Evolutionary conservation across 2,888 invertebrate genomes (phyloP), one percentile per base, ranked within the genome.

Genomic region (Agrotis segetum): DNA sequence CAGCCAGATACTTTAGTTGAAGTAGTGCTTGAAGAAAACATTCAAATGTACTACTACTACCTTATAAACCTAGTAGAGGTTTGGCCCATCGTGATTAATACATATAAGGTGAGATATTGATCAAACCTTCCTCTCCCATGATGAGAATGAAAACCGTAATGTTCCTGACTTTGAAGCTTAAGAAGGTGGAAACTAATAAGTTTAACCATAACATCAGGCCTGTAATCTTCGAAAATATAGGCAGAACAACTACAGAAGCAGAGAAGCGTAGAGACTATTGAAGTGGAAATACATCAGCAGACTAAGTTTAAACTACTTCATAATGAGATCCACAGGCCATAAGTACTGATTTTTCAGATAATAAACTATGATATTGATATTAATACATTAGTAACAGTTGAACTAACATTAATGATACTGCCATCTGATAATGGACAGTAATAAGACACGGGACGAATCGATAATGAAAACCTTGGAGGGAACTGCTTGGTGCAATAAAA

Each of bases 371-470:
- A 47, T 44, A 53, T 61, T 9, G 16, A 59, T 62, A 68, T 55
- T 62, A 55, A 34, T 69, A 16, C n/a, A 56, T 68, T 68, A 67
- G 50, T 16, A 19, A 78, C 56, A 52, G 60, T 46, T 61, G 24
- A 58, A 64, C 14, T 60, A 64, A 24, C 67, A 46, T 19, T 66
- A 64, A 67, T 47, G 34, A 62, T 67, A 79, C 44, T 55, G 47
- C 24, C 47, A 44, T 65, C 19, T 47, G 52, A 49, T 60, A 61
- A 64, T 61, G 24, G 17, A n/a, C 56, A 60, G 11, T 59, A 62
- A 58, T 58, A 60, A 47, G 56, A 62, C 29, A 65, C 50, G n/a
- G 40, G 56, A 62, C 58, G 55, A 79, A 50, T 56, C 34, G 0
- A 53, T 58, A 50, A n/a, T 46, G 44, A 63, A 67, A 62, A 49